Evolutionary conservation across 23 tunicate species (phyloP), one percentile per base, ranked within the genome.

Genomic region (Aplidium turbinatum): DNA sequence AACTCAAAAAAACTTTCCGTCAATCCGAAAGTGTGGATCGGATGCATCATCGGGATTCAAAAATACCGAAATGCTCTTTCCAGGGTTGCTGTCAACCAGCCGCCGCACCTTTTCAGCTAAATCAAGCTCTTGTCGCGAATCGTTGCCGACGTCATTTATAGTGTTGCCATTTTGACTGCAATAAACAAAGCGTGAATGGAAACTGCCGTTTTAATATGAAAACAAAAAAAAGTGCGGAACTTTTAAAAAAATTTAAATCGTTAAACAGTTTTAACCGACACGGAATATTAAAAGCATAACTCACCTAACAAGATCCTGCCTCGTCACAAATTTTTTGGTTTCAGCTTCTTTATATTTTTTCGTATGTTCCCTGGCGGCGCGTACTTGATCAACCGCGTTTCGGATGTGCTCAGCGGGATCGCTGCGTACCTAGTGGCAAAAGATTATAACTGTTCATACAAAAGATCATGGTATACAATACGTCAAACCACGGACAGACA

Each of bases 371-470:
- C 97, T 58, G 22, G 97, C 97, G 4, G 83, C 84, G 55, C 84
- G 78, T 30, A 95, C 99, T 38, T 95, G 99, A 50, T 95, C 99
- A 4, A 95, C 87, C 1, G 99, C 99, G 31, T 95, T 95, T 22
- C 84, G 73, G 6, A 95, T 86, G 51, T 95, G 99, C 55, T 95
- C 99, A 18, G 95, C 99, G 4, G 99, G 99, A 63, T 95, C 99
- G 45, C 96, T 88, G 3, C 99, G 87, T 1, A 95, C 99, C 99
- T 91, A 28, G 22, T n/a, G n/a, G n/a, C n/a, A n/a, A n/a, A n/a
- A n/a, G n/a, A n/a, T n/a, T n/a, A n/a, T n/a, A n/a, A n/a, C n/a
- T n/a, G n/a, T n/a, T n/a, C n/a, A n/a, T n/a, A n/a, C n/a, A n/a
- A n/a, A n/a, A n/a, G n/a, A n/a, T n/a, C n/a, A n/a, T n/a, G n/a